Base-by-base conservation (phyloP, 53 echinoderm and acorn worm species). In the Mesocentrotus franciscanus region DNA sequence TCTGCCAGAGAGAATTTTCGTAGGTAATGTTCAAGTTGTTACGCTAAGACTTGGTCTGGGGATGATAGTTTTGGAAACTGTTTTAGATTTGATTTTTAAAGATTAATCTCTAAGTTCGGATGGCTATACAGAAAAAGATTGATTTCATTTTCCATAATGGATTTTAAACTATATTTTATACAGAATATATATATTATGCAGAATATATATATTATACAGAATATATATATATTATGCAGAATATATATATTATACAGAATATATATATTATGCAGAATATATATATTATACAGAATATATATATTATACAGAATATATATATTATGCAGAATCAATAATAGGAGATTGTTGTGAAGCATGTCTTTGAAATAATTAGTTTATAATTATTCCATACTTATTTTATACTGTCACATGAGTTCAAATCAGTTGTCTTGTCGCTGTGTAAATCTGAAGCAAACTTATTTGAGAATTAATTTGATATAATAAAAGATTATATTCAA, bases 1-100 rank as follows among this genome's bases (percentile, higher is more conserved):
- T 87, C 87, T 59, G 87, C 87, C 87, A 87, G 87, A 58, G 22
- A 58, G 29, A 58, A 87, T 17, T 87, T 87, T 58, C 13, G 10
- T 58, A 20, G 58, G 57, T 87, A 87, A 87, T 87, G 34, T 87
- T 27, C 87, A 29, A 58, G 12, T 87, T 11, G 57, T 87, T 58
- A 87, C n/a, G 59, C 56, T 26, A 10, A 27, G 10, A 57, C 56
- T 49, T 26, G 15, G 17, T 79, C 36, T 55, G 36, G 57, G 85
- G n/a, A 6, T 59, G 56, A 58, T 87, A 87, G 8, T n/a, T 58
- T 58, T 58, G 87, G 22, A 68, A 76, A 81, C 32, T 81, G 32
- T 74, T 13, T 10, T 7, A 74, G 49, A 49, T 16, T 64, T 64
- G 64, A 64, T 64, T 64, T 64, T 64, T 64, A 20, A 20, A 61